phyloP scores from a whole-genome alignment of 2,113 vertebrate species.

The Dasyprocta punctata region DNA sequence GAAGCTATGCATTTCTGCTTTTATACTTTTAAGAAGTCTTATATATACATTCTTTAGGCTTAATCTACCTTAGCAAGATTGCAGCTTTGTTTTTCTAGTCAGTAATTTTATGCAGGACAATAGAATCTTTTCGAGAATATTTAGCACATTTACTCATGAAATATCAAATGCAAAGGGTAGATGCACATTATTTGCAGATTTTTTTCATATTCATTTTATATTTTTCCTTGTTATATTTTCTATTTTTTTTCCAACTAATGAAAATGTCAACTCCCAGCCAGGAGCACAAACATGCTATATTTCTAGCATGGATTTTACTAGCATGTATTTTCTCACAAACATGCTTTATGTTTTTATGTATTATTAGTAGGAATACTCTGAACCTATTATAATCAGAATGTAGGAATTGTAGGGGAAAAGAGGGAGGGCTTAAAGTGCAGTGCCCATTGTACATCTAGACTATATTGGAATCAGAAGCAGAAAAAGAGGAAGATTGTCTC shows the following conservation, averaged over 20 bases:
- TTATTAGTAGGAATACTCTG: not conserved
- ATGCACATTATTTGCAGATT: not conserved
- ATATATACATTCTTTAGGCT: not conserved
- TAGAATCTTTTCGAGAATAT: constrained; percentile 28
- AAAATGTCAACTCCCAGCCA: not conserved
- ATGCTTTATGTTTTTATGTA: not conserved
- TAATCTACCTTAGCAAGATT: not conserved
- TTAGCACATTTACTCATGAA: constrained; percentile 1
- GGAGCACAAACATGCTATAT: not conserved
- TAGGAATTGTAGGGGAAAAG: not conserved
- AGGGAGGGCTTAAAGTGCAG: not conserved
- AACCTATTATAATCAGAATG: constrained; percentile 5
- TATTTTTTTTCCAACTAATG: not conserved
- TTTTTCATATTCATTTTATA: constrained; percentile 46
- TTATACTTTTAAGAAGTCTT: not conserved
- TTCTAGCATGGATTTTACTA: not conserved
- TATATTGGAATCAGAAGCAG: constrained; percentile 28
- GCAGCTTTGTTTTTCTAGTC: not conserved
- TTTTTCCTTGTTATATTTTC: not conserved
- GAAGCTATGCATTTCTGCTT: not conserved
- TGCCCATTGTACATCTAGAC: not conserved
- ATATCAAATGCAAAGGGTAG: not conserved
- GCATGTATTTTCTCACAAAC: not conserved
- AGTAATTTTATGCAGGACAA: not conserved
- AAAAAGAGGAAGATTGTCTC: not conserved